Evolutionary conservation across 2,888 invertebrate genomes (phyloP).

Genomic region (Drosophila aldrichi): DNA sequence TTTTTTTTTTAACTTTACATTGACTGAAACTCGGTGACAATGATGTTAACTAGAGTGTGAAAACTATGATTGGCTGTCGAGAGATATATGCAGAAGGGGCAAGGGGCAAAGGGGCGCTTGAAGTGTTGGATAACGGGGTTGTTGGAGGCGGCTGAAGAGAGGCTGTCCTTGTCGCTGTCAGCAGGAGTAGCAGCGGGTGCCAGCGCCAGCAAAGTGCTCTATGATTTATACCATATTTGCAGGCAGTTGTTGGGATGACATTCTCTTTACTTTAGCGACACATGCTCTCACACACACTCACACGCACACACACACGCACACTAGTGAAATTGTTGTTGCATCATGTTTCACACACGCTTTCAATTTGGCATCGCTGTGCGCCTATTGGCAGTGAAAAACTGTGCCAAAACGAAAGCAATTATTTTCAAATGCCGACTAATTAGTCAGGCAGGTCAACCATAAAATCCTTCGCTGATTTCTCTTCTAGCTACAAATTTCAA

Average conservation of each 20-base stretch:
- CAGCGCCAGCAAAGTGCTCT: slow-evolving; percentile 51
- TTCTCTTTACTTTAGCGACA: slow-evolving; percentile 16
- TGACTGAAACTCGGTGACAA: slow-evolving; percentile 74
- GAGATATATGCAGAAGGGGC: slow-evolving; percentile 28
- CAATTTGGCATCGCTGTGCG: slow-evolving; percentile 17
- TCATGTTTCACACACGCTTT: slow-evolving; percentile 25
- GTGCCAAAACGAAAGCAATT: slow-evolving; percentile 23
- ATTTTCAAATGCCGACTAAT: slow-evolving; percentile 29
- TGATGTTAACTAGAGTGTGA: slow-evolving; percentile 82
- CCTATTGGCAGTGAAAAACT: slow-evolving; percentile 19
- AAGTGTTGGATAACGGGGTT: not conserved
- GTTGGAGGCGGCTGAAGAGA: slow-evolving; percentile 44
- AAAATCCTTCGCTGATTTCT: not conserved
- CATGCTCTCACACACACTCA: not conserved
- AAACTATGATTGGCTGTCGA: slow-evolving; percentile 79
- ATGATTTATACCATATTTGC: slow-evolving; percentile 67
- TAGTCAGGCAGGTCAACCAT: slow-evolving; percentile 8
- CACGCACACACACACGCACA: not conserved
- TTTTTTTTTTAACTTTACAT: slow-evolving; percentile 43
- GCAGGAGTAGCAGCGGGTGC: slow-evolving; percentile 9
- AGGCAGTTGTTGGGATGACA: slow-evolving; percentile 20
- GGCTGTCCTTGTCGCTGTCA: slow-evolving; percentile 36
- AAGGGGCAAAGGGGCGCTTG: not conserved
- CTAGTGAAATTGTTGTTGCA: slow-evolving; percentile 9
- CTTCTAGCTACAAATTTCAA: not conserved